phyloP scores from a whole-genome alignment of 2,888 invertebrate genomes.

The Tridacna crocea region DNA sequence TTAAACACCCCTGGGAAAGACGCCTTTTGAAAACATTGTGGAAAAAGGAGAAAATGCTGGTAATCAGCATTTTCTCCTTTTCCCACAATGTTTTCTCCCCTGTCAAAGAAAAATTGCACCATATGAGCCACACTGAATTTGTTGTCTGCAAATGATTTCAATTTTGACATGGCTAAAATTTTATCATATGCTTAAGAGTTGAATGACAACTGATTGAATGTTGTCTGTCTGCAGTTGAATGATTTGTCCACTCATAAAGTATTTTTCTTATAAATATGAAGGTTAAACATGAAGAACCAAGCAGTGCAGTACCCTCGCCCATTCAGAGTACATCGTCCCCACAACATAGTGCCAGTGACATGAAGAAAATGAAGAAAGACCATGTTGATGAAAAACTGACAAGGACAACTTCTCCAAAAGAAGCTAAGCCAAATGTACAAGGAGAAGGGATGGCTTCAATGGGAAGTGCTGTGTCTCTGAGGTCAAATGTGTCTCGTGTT shows the following conservation, averaged over 20 bases:
- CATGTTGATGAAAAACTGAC: constrained; percentile 63
- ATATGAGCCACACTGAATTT: no score
- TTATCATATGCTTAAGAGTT: no score
- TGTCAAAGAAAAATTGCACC: no score
- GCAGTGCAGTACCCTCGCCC: constrained; percentile 18
- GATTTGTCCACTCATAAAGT: no score
- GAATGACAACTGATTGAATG: no score
- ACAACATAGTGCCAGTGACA: constrained; percentile 37
- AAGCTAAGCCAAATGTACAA: not conserved
- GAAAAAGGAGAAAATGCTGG: not conserved
- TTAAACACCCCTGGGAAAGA: no score
- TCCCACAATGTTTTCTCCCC: not conserved
- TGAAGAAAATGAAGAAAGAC: constrained; percentile 54
- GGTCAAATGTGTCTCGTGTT: constrained; percentile 59
- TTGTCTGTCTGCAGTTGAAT: no score
- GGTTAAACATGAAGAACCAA: not conserved
- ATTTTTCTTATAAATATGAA: not conserved
- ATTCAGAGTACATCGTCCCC: constrained; percentile 30
- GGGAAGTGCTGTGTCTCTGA: constrained; percentile 71
- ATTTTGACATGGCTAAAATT: no score
- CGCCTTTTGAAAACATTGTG: no score
- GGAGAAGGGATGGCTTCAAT: constrained; percentile 29
- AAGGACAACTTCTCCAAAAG: constrained; percentile 1
- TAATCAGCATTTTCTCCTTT: not conserved
- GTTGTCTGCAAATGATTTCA: no score